Evolutionary conservation across 2,888 invertebrate species (phyloP), one percentile per base, ranked within the genome.

Genomic region (Crossocerus cetratus): DNA sequence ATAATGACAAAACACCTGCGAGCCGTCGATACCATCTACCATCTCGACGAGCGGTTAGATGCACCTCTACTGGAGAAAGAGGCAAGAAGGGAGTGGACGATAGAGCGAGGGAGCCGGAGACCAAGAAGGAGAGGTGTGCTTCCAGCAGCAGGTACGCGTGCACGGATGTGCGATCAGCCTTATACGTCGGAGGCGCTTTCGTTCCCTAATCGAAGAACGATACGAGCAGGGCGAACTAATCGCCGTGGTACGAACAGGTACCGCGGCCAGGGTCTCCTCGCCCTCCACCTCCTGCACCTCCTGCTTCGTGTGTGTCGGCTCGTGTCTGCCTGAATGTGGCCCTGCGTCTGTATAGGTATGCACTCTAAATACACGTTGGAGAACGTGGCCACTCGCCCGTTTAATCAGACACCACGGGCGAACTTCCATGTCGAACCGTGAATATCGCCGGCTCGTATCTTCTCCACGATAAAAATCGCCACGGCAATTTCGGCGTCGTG

Each of bases 401-500:
- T 86, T 85, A 86, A 86, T 86, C 86, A 82, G 75, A 71, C 72
- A 73, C 82, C 78, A 78, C 72, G 70, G 78, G 78, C 82, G 72
- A 83, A 81, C 83, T 84, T 83, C 85, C 84, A 87, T 82, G 85
- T 83, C 83, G 83, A 86, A 87, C 83, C 87, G 86, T 87, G 87
- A 89, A 88, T 89, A 90, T 90, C 89, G 84, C 82, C 72, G 79
- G 73, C 69, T 81, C 72, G 83, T 86, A 87, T 89, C 89, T 86
- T 63, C n/a, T 71, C 65, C 77, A 68, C 60, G 90, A 90, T 90
- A 87, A 86, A 87, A 83, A 89, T 89, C 88, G 83, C 74, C 86
- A 83, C 83, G 84, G 79, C 82, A 89, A 89, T 89, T 89, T 88
- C 77, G 86, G 85, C 89, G 84, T 89, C 87, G 86, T 83, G 87